Evolutionary conservation across 1,140 invertebrate species (phyloP).

Genomic region (Pinna nobilis): DNA sequence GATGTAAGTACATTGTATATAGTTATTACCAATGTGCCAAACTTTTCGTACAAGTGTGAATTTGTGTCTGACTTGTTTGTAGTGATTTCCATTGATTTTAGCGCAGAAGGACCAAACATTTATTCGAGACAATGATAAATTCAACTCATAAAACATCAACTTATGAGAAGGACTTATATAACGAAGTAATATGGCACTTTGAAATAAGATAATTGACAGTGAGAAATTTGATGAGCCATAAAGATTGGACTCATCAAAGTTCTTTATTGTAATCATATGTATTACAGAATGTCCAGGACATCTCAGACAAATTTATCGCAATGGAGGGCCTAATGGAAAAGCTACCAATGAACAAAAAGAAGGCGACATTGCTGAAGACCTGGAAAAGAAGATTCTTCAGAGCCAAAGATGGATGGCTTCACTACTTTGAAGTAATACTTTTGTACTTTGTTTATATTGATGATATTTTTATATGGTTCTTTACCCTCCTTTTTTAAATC

Average conservation of each 20-base stretch:
- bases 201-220: too few relatives aligned
- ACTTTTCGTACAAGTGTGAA: too few relatives aligned
- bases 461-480: not conserved
- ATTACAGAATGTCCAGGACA: constrained; percentile 65
- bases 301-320: constrained; percentile 64
- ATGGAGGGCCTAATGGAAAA: constrained; percentile 77
- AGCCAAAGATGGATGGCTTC: constrained; percentile 76
- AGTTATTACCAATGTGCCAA: too few relatives aligned
- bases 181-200: too few relatives aligned
- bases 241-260: not conserved
- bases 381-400: constrained; percentile 79
- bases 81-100: too few relatives aligned
- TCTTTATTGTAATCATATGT: not conserved
- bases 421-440: constrained; percentile 76
- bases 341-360: constrained; percentile 77
- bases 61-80: too few relatives aligned
- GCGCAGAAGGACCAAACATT: too few relatives aligned
- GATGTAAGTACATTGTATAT: constrained; percentile 58
- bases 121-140: too few relatives aligned
- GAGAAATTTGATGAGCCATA: too few relatives aligned
- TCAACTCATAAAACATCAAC: too few relatives aligned
- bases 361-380: constrained; percentile 79
- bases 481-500: constrained; percentile 66
- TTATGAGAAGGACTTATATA: too few relatives aligned
- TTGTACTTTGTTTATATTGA: not conserved